Evolutionary conservation across 1,140 invertebrate genomes (phyloP), one percentile per base, ranked within the genome.

Genomic region (Rhagoletis pomonella): DNA sequence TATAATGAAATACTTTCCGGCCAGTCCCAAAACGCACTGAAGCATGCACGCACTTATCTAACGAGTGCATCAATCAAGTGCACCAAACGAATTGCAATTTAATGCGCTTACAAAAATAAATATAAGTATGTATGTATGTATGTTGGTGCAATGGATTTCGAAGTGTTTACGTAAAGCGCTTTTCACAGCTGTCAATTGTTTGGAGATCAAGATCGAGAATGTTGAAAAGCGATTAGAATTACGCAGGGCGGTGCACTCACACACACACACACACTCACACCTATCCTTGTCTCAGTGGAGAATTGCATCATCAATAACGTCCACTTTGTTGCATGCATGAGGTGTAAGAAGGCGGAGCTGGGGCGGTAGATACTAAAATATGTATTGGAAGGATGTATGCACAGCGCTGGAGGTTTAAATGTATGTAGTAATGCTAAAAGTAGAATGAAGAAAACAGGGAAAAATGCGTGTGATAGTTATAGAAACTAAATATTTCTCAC

Each of bases 401-500:
- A 62, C 4, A 14, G 17, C 17, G 4, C 17, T 4, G 17, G 62
- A 64, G 62, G 62, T n/a, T 29, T 29, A 29, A 29, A 29, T 29
- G 29, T 29, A 29, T 29, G 6, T 62, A 62, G 14, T 55, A 81
- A 9, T 6, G n/a, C 10, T 50, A 5, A 58, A 62, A 17, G 60
- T 4, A 62, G 1, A 17, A 62, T 0, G 12, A 62, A 14, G 50
- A 55, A 10, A 47, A 6, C 67, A n/a, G 60, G 60, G 50, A 3
- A 10, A 47, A 6, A 39, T 12, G 60, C 39, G 65, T 4, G 67
- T 73, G 14, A 47, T 73, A 44, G 67, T 47, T 73, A 73, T 73
- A 44, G 67, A 42, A 44, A 73, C 44, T 17, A 73, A 73, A 44
- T 73, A 73, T 73, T 73, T 73, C 67, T 73, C 67, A 73, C 67